A percentile compares a stretch with the other conserved stretches of the same genome.
Conservation (phyloP, 2,888 invertebrate species). For the Choreutis nemorana region DNA sequence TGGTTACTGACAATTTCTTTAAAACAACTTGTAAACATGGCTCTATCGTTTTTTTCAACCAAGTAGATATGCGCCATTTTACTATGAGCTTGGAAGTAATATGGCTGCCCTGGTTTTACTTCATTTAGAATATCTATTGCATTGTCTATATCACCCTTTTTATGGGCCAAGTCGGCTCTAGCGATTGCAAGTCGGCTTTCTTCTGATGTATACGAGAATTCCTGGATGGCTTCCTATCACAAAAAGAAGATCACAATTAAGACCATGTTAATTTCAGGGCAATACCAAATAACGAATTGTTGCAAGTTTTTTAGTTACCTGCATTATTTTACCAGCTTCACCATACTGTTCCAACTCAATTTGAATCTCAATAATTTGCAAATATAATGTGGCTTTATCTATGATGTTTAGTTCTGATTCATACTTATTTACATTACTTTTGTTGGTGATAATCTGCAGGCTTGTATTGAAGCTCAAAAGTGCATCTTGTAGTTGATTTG, state of each 20-base stretch:
- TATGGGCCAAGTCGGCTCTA: constrained; percentile 83
- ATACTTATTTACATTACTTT: constrained; percentile 29
- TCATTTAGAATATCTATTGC: constrained; percentile 82
- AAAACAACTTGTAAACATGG: constrained; percentile 88
- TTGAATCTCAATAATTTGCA: constrained; percentile 85
- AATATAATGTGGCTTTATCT: constrained; percentile 86
- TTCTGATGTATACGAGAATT: constrained; percentile 81
- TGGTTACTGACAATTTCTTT: constrained; percentile 78
- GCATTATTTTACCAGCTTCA: constrained; percentile 84
- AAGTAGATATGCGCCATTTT: constrained; percentile 91
- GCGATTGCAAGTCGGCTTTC: constrained; percentile 86
- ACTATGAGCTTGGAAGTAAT: constrained; percentile 81
- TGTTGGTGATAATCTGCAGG: constrained; percentile 69
- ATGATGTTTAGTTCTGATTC: constrained; percentile 65
- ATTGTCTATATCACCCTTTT: constrained; percentile 80
- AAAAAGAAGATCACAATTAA: constrained; percentile 1
- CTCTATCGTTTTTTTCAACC: constrained; percentile 83
- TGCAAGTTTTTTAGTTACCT: constrained; percentile 67
- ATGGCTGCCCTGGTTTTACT: constrained; percentile 81
- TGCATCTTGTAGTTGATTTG: constrained; percentile 74
- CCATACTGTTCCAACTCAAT: constrained; percentile 72
- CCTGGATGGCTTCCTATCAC: constrained; percentile 68
- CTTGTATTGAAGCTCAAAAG: constrained; percentile 80
- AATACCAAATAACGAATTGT: not conserved
- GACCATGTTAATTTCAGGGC: not conserved